A percentile compares a stretch with the other conserved stretches of the same genome.
phyloP scores from a whole-genome alignment of 2,888 invertebrate genomes.

The Mellilla xanthometata region DNA sequence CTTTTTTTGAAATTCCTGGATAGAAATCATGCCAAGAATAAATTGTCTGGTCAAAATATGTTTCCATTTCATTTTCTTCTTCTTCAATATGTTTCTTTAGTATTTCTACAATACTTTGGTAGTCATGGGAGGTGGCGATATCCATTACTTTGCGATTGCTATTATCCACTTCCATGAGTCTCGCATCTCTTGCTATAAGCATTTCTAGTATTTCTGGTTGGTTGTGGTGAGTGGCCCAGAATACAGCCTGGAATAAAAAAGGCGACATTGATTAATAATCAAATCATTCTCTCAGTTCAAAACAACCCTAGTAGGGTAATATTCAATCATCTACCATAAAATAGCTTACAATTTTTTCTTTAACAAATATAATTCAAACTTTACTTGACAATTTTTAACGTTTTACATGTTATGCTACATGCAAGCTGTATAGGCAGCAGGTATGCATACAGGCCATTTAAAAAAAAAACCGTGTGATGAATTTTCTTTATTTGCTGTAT shows the following conservation, averaged over 20 bases:
- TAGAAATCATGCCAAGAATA: slow-evolving; percentile 78
- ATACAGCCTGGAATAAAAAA: slow-evolving; percentile 77
- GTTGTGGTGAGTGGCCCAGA: slow-evolving; percentile 84
- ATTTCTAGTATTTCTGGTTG: slow-evolving; percentile 76
- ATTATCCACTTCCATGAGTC: slow-evolving; percentile 73
- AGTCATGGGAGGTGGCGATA: slow-evolving; percentile 79
- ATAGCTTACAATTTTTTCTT: too few species aligned
- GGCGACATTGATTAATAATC: neutral
- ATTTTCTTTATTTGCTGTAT: too few species aligned
- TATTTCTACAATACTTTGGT: slow-evolving; percentile 66
- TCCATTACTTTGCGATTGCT: slow-evolving; percentile 73
- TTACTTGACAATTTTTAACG: too few species aligned
- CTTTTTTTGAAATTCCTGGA: slow-evolving; percentile 60
- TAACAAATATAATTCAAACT: too few species aligned
- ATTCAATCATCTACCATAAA: too few species aligned
- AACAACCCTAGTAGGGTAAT: too few species aligned
- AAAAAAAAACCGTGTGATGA: too few species aligned
- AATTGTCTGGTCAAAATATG: slow-evolving; percentile 35
- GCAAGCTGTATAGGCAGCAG: too few species aligned
- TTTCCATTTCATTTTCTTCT: slow-evolving; percentile 39
- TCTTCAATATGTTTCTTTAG: slow-evolving; percentile 60
- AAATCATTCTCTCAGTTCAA: too few species aligned
- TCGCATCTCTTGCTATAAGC: slow-evolving; percentile 78
- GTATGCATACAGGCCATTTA: too few species aligned
- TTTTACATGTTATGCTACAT: too few species aligned